phyloP scores from a whole-genome alignment of 2,888 invertebrate genomes.

The Stegophylla sp. region DNA sequence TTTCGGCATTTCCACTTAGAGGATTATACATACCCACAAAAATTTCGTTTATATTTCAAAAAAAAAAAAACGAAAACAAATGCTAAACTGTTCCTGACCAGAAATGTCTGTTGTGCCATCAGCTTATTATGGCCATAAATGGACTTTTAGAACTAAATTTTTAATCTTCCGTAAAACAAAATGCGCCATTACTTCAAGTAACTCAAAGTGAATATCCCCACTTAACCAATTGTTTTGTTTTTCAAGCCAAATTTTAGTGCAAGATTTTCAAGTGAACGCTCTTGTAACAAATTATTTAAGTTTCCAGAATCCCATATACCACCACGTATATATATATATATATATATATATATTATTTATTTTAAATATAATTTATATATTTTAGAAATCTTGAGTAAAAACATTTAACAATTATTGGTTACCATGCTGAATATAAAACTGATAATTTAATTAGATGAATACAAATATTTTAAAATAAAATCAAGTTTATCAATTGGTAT shows the following conservation, averaged over 20 bases:
- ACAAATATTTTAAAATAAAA: too few species aligned
- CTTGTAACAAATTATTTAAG: conserved; percentile 17
- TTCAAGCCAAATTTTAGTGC: conserved; percentile 12
- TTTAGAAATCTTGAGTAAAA: too few species aligned
- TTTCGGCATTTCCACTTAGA: conserved; percentile 1
- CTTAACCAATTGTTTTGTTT: conserved; percentile 21
- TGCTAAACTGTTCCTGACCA: conserved; percentile 8
- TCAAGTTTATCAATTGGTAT: too few species aligned
- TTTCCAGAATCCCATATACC: not conserved
- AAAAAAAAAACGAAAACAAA: conserved; percentile 18
- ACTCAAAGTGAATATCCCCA: conserved; percentile 8
- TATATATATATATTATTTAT: too few species aligned
- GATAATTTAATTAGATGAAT: too few species aligned
- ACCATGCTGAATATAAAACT: too few species aligned
- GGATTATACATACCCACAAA: conserved; percentile 12
- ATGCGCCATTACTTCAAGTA: conserved; percentile 1
- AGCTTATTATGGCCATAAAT: conserved; percentile 7
- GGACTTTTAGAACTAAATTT: conserved; percentile 14
- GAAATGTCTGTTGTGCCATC: conserved; percentile 9
- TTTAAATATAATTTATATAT: too few species aligned
- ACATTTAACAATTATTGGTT: too few species aligned
- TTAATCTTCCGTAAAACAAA: conserved; percentile 18
- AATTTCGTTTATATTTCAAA: not conserved
- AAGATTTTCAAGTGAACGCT: conserved; percentile 27
- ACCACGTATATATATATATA: conserved; percentile 14